A percentile compares a stretch with the other conserved stretches of the same genome.
phyloP scores from a whole-genome alignment of 2,797 vertebrate genomes.

The Notoglanidium macrostoma region DNA sequence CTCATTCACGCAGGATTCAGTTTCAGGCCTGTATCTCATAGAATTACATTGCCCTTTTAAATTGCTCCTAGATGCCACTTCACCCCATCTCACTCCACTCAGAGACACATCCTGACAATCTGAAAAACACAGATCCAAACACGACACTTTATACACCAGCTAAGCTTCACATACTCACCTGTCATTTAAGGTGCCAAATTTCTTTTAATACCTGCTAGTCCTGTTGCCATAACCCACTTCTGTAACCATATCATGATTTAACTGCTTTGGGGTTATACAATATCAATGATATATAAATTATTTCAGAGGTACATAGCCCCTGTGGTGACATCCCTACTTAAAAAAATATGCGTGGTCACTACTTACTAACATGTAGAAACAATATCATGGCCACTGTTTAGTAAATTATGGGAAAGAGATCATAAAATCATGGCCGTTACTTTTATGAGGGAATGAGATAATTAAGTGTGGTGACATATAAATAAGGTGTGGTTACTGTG shows the following conservation, averaged over 20 bases:
- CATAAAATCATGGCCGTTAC: background rate
- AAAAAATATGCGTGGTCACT: background rate
- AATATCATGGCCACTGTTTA: background rate
- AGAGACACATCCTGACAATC: conserved; percentile 29
- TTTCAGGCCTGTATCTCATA: conserved; percentile 64
- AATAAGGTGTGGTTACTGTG: background rate
- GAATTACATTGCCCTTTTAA: conserved; percentile 64
- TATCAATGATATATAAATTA: background rate
- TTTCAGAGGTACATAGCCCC: background rate
- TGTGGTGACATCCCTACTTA: background rate
- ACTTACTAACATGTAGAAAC: background rate
- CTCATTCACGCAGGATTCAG: conserved; percentile 55
- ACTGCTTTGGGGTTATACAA: conserved; percentile 7
- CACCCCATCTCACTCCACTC: conserved; percentile 23
- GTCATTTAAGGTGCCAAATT: conserved; percentile 36
- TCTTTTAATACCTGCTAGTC: conserved; percentile 35
- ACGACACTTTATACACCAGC: conserved; percentile 48
- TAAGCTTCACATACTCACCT: conserved; percentile 41
- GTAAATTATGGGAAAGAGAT: background rate
- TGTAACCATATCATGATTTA: conserved; percentile 27
- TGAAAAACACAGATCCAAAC: conserved; percentile 49
- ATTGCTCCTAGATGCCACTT: conserved; percentile 51
- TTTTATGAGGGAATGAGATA: background rate
- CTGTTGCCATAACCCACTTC: conserved; percentile 21
- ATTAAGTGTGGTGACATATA: background rate